Base-by-base conservation (phyloP, 2,888 invertebrate species). In the Ectobius pallidus region DNA sequence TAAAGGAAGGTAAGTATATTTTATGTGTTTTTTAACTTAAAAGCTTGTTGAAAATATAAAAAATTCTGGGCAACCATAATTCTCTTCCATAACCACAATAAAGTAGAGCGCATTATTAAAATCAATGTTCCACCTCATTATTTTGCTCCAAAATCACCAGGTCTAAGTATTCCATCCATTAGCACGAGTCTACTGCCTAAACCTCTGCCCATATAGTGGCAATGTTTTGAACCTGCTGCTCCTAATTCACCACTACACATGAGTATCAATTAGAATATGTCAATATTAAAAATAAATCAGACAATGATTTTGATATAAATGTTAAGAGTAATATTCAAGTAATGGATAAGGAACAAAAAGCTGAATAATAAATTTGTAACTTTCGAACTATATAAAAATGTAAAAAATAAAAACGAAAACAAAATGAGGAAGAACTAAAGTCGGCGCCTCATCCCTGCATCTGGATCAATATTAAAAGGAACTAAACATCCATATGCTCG, bases 341-440 rank as follows among this genome's bases (percentile, higher is more conserved):
- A 65, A 22, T 44, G 44, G 27, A 65, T 16, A 20, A 25, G n/a
- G 30, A 46, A n/a, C n/a, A n/a, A n/a, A 44, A 44, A 30, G 27
- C 44, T 65, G 46, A 65, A 65, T 20, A 25, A 65, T 65, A 22
- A 27, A 44, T 25, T 20, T 65, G 25, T 44, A 27, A 7, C 39
- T 25, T 65, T 27, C 27, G 30, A 44, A 65, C n/a, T 27, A 65
- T 65, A 65, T 65, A 65, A 65, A 65, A 65, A 65, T 65, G 65
- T 42, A 44, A 27, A 44, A 65, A 65, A 65, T 44, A 65, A 27
- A 65, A 46, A n/a, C n/a, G n/a, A 32, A 61, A 61, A 30, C 44
- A 34, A 34, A 27, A 42, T 42, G 65, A n/a, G 44, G 39, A 32
- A 32, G 22, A 30, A 30, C 22, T 30, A 30, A 65, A 27, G 30